Percentiles rank a stretch among this genome's conserved stretches.
Evolutionary conservation across 2,888 invertebrate species (phyloP).

Genomic region (Thecocarcelia acutangulata): DNA sequence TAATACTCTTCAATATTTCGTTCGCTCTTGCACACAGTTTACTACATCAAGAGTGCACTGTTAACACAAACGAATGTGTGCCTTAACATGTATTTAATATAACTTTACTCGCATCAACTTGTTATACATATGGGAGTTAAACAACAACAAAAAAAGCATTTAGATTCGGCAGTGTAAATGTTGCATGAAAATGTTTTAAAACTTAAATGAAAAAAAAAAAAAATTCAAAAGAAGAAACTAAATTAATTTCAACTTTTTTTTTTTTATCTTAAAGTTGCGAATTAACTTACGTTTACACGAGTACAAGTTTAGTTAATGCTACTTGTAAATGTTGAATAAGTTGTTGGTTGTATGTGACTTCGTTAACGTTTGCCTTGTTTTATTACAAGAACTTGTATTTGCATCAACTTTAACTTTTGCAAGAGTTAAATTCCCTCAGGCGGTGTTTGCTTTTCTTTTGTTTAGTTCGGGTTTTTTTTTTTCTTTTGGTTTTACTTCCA

Average conservation of each 20-base stretch:
- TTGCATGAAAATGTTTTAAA: conserved; percentile 59
- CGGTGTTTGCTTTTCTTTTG: conserved; percentile 6
- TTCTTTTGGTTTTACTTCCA: conserved; percentile 34
- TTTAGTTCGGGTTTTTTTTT: neutral
- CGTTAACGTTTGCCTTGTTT: conserved; percentile 34
- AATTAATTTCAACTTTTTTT: conserved; percentile 23
- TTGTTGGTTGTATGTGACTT: conserved; percentile 39
- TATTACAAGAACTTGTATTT: neutral
- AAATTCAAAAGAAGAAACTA: neutral
- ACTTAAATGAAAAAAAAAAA: conserved; percentile 2
- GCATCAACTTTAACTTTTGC: conserved; percentile 9
- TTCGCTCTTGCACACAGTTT: no score
- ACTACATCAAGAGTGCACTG: no score
- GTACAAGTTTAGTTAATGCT: conserved; percentile 31
- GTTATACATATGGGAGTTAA: neutral
- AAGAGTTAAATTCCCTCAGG: conserved; percentile 18
- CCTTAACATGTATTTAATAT: neutral
- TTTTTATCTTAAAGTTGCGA: conserved; percentile 14
- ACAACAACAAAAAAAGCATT: neutral
- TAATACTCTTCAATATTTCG: no score
- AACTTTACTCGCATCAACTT: neutral
- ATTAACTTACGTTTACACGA: conserved; percentile 18
- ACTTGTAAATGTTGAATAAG: conserved; percentile 19
- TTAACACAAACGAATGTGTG: no score
- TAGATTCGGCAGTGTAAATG: conserved; percentile 35